phyloP scores from a whole-genome alignment of 64 coral and sea anemone species.

The Porites lutea region DNA sequence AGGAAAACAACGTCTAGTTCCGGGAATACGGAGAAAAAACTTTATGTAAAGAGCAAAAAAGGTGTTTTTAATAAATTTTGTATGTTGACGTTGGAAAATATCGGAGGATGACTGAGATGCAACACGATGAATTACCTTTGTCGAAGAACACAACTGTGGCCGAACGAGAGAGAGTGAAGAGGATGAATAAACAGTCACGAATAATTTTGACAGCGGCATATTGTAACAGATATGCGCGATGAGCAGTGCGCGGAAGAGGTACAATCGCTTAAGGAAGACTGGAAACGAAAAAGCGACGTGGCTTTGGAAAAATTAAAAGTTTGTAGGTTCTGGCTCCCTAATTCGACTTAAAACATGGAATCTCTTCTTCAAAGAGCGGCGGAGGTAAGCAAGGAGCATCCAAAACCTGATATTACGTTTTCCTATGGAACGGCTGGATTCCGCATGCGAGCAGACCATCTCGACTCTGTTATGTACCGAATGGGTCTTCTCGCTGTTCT shows the following conservation, averaged over 20 bases:
- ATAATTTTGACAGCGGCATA: constrained; percentile 48
- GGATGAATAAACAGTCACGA: constrained; percentile 38
- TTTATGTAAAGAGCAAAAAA: not conserved
- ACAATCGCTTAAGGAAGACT: not conserved
- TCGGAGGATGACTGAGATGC: constrained; percentile 4
- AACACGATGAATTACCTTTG: constrained; percentile 4
- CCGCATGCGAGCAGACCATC: constrained; percentile 59
- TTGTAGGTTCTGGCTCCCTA: not conserved
- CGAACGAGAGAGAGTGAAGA: constrained; percentile 56
- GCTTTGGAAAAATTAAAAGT: not conserved
- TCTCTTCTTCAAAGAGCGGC: constrained; percentile 64
- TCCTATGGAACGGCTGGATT: constrained; percentile 96
- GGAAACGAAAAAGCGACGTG: constrained; percentile 34
- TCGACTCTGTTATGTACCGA: constrained; percentile 96
- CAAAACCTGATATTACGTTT: constrained; percentile 83
- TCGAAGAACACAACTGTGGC: not conserved
- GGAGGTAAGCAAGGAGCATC: constrained; percentile 69
- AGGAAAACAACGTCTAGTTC: not conserved
- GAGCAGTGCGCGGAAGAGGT: not conserved
- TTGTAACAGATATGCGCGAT: not conserved
- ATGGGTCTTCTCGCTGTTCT: constrained; percentile 94
- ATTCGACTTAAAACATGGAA: constrained; percentile 48
- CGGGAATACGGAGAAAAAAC: not conserved
- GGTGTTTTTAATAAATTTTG: not conserved
- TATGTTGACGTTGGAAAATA: not conserved